A percentile compares a stretch with the other conserved stretches of the same genome.
Evolutionary conservation across 2,888 invertebrate species (phyloP).

Genomic region (Dryadula phaetusa): DNA sequence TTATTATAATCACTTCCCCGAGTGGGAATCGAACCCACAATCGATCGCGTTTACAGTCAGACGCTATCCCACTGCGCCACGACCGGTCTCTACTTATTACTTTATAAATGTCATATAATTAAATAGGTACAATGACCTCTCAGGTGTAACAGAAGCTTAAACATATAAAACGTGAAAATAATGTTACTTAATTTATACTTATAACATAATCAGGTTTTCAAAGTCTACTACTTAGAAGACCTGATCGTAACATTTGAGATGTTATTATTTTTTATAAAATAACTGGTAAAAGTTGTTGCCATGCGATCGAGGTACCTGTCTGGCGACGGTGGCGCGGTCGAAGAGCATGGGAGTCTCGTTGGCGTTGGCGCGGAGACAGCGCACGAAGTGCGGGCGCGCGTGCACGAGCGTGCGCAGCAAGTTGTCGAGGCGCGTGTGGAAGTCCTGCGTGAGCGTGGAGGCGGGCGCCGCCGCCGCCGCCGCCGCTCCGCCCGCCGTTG

Average conservation of each 20-base stretch:
- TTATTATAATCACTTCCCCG: no score
- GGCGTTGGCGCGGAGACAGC: slow-evolving; percentile 95
- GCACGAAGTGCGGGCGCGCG: slow-evolving; percentile 96
- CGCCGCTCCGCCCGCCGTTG: slow-evolving; percentile 96
- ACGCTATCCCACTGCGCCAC: no score
- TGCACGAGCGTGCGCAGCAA: slow-evolving; percentile 95
- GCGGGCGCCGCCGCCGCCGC: slow-evolving; percentile 95
- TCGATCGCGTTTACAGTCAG: no score
- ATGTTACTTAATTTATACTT: no score
- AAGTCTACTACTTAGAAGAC: no score
- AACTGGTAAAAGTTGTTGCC: slow-evolving; percentile 63
- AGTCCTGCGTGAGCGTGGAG: slow-evolving; percentile 96
- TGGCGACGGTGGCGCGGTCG: slow-evolving; percentile 92
- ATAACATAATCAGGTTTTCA: no score
- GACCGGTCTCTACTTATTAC: no score
- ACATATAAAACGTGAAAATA: no score
- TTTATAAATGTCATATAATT: no score
- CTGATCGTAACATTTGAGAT: not conserved
- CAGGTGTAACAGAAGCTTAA: no score
- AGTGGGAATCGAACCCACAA: no score
- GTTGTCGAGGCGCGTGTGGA: slow-evolving; percentile 96
- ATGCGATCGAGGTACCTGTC: slow-evolving; percentile 85
- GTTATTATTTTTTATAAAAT: not conserved
- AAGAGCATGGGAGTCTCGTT: slow-evolving; percentile 92
- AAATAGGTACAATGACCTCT: no score